phyloP scores from a whole-genome alignment of 2,797 vertebrate species.

The Tauraco hartlaubi region DNA sequence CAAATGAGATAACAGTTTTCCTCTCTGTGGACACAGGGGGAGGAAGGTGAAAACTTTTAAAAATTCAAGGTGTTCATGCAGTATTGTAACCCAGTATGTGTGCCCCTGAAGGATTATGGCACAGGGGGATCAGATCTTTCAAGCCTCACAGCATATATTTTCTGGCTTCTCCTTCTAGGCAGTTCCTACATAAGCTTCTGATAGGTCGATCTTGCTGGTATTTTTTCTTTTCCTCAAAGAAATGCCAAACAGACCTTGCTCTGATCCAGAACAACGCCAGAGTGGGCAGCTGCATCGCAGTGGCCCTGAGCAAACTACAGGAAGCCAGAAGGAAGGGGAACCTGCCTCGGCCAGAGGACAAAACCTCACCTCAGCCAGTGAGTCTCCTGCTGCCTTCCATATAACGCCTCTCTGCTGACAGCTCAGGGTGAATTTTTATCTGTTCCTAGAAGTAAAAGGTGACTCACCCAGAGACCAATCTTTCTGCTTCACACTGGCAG shows the following conservation, averaged over 20 bases:
- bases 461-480: not conserved
- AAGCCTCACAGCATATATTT: not conserved
- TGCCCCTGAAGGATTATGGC: not conserved
- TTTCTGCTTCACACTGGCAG: not conserved
- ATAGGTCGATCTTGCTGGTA: not conserved
- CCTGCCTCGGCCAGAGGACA: not conserved
- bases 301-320: constrained; percentile 81
- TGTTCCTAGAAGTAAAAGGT: not conserved
- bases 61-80: not conserved
- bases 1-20: not conserved
- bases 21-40: not conserved
- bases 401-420: constrained; percentile 15
- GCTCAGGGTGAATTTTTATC: not conserved
- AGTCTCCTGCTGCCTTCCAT: constrained; percentile 11
- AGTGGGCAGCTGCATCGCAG: constrained; percentile 90
- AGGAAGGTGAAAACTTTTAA: not conserved
- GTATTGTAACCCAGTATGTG: not conserved
- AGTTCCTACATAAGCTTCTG: not conserved
- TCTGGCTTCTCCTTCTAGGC: not conserved
- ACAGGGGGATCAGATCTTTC: not conserved
- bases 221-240: constrained; percentile 71
- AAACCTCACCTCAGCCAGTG: constrained; percentile 44
- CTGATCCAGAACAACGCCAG: constrained; percentile 91
- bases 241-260: constrained; percentile 84
- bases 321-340: constrained; percentile 2